Evolutionary conservation across 2,888 invertebrate species (phyloP).

Genomic region (Andrena praecox): DNA sequence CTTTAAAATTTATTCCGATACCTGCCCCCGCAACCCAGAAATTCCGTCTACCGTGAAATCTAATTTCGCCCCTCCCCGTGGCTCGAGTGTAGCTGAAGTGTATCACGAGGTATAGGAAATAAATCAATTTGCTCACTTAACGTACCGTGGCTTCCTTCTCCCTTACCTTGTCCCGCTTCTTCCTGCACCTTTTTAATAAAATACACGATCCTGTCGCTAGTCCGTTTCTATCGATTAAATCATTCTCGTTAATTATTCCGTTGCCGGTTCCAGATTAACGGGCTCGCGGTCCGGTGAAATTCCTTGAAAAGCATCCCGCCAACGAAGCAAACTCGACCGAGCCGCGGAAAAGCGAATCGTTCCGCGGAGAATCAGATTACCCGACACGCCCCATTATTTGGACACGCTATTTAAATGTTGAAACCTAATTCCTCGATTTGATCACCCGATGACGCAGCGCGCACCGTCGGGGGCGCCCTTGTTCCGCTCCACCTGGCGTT

Average conservation of each 20-base stretch:
- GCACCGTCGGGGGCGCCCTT: no score
- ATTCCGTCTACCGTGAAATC: constrained; percentile 51
- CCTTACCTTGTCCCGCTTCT: neutral
- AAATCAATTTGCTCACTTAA: constrained; percentile 47
- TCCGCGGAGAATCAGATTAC: neutral
- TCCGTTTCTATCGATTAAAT: neutral
- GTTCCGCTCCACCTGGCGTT: neutral
- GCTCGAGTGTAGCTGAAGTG: constrained; percentile 16
- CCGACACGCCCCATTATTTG: neutral
- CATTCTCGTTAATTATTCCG: neutral
- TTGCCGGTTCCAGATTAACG: no score
- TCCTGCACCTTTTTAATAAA: constrained; percentile 17
- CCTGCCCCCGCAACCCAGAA: constrained; percentile 29
- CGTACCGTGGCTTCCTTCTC: neutral
- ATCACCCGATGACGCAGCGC: constrained; percentile 4
- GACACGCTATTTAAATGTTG: neutral
- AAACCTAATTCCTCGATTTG: constrained; percentile 4
- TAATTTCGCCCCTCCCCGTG: constrained; percentile 36
- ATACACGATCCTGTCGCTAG: neutral
- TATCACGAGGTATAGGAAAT: constrained; percentile 29
- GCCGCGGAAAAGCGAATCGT: neutral
- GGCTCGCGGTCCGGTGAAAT: no score
- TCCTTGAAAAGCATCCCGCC: no score
- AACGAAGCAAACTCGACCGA: no score
- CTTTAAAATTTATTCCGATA: constrained; percentile 44